Evolutionary conservation across 2,888 invertebrate genomes (phyloP), one percentile per base, ranked within the genome.

Genomic region (Gonocerus acuteangulatus): DNA sequence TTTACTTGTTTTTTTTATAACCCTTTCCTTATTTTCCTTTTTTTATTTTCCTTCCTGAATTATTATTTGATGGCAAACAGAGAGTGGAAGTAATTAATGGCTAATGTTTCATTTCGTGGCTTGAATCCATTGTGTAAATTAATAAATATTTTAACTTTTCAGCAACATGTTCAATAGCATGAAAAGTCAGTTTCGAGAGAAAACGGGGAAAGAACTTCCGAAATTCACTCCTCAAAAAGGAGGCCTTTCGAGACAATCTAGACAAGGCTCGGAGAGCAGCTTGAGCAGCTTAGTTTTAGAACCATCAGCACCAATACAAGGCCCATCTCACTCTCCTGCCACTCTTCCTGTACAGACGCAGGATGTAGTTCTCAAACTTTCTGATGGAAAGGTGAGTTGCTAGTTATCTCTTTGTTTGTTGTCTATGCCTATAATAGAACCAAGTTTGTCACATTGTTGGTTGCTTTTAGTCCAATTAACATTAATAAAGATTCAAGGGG

Each of bases 181-280:
- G 67, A 91, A 91, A 75, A 90, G 89, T 75, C 90, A 90, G 79
- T 90, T 91, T 69, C 86, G 87, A 69, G 89, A 90, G 74, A 91
- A 91, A 78, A 89, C 89, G 66, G 90, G 90, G 52, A 87, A 83
- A 73, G 89, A 90, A 74, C 78, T 89, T 48, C 81, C 68, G 68
- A 78, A 79, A 62, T 76, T 77, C 7, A 81, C 80, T 72, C 70
- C 77, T 72, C 77, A 79, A 76, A 72, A 76, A 75, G 68, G 77
- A 72, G 70, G 78, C 73, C 73, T 75, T 21, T 76, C 76, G 2
- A 71, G 74, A 48, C 71, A 71, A 63, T 77, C 77, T 6, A 73
- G 75, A 51, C 77, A 76, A 66, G 77, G 77, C 11, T 78, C 77
- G 34, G 74, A 75, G 34, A 73, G 73, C n/a, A 76, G 74, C 67